A percentile compares a stretch with the other conserved stretches of the same genome.
Conservation (phyloP, 2,797 vertebrate genomes). For the Emys orbicularis region DNA sequence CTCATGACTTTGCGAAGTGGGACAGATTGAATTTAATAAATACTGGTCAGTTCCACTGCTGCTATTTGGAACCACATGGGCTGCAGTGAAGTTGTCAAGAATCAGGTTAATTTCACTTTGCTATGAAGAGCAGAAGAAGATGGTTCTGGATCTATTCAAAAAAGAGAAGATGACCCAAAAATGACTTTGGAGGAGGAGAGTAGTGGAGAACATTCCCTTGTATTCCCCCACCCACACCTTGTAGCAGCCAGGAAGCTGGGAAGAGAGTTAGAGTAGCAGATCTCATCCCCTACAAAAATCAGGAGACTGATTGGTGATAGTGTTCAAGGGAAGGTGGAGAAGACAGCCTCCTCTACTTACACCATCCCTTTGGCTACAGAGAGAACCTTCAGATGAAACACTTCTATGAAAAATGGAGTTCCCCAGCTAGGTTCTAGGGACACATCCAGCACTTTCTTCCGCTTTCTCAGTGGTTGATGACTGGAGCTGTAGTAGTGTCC, state of each 20-base stretch:
- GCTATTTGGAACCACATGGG: accelerated
- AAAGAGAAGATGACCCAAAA: neutral
- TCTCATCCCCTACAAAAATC: neutral
- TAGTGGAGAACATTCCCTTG: accelerated
- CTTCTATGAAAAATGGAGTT: neutral
- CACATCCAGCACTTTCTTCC: neutral
- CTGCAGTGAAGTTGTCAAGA: accelerated
- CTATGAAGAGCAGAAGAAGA: neutral
- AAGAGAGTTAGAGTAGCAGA: neutral
- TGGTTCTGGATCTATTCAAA: accelerated
- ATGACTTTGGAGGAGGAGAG: neutral
- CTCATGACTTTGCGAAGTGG: neutral
- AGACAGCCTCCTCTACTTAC: neutral
- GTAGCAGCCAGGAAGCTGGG: neutral
- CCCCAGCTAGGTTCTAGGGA: neutral
- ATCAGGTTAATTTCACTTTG: accelerated
- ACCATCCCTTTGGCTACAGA: neutral
- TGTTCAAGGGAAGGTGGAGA: neutral
- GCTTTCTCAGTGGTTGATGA: neutral
- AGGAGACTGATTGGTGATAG: neutral
- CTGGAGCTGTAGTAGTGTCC: neutral
- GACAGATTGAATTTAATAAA: neutral
- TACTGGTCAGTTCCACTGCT: accelerated
- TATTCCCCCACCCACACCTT: neutral
- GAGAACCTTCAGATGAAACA: neutral